phyloP scores from a whole-genome alignment of 2,888 invertebrate genomes.

The Syrista parreyssii region DNA sequence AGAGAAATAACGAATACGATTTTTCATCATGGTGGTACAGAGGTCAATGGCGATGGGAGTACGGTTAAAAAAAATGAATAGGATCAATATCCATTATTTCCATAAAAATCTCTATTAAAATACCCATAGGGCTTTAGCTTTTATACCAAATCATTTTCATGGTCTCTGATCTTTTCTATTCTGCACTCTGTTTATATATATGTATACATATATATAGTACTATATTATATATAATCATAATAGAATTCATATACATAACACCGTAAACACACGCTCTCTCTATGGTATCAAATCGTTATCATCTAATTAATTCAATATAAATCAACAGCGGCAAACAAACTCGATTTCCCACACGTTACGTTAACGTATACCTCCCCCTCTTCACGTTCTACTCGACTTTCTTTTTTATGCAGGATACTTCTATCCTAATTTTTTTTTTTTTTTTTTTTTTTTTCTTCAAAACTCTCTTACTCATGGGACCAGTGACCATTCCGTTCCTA shows the following conservation, averaged over 20 bases:
- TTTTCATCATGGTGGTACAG: not conserved
- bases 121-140: not conserved
- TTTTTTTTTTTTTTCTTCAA: not conserved
- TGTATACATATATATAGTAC: not conserved
- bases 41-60: not conserved
- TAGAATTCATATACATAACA: not conserved
- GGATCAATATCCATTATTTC: not conserved
- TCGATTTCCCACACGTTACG: constrained; percentile 15
- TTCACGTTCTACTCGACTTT: not conserved
- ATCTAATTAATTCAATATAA: constrained; percentile 23
- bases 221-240: not conserved
- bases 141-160: not conserved
- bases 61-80: not conserved
- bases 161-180: not conserved
- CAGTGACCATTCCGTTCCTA: not conserved
- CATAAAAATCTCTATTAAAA: not conserved
- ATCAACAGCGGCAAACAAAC: constrained; percentile 17
- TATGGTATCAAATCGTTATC: constrained; percentile 12
- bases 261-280: not conserved
- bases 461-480: not conserved
- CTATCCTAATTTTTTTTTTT: not conserved
- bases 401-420: not conserved
- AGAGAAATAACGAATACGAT: not conserved
- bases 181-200: not conserved
- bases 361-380: not conserved